Conservation (phyloP, 2,797 vertebrate species). For the Helicolenus hilgendorfi region DNA sequence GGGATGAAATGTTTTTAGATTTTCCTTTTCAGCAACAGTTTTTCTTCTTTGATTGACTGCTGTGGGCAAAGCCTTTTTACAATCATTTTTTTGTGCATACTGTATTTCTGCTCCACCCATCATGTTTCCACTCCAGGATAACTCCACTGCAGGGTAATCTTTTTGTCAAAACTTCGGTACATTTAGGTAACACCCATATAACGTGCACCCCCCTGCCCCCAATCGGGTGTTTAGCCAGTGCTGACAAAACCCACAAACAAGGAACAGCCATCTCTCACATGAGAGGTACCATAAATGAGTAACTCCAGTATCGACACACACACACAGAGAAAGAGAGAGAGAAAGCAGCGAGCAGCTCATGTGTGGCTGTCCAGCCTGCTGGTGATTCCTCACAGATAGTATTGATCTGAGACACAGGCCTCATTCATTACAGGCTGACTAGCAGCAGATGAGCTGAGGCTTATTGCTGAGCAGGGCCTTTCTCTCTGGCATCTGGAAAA, state of each 20-base stretch:
- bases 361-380: slow-evolving; percentile 73
- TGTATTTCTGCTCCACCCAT: not conserved
- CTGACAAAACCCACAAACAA: slow-evolving; percentile 48
- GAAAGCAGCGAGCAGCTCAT: slow-evolving; percentile 58
- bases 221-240: not conserved
- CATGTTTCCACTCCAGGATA: not conserved
- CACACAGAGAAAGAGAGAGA: not conserved
- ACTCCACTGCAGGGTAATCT: not conserved
- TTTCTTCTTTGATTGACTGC: not conserved
- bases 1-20: not conserved
- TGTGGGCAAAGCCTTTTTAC: rapidly evolving
- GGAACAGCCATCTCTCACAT: slow-evolving; percentile 12
- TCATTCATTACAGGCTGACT: slow-evolving; percentile 88
- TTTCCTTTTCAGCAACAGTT: not conserved
- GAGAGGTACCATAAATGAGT: slow-evolving; percentile 32
- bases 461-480: slow-evolving; percentile 87
- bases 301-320: slow-evolving; percentile 25
- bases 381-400: slow-evolving; percentile 88
- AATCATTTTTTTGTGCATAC: not conserved
- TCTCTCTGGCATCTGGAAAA: slow-evolving; percentile 67
- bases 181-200: not conserved
- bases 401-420: slow-evolving; percentile 84
- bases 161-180: not conserved
- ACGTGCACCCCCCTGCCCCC: not conserved
- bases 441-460: slow-evolving; percentile 83